Evolutionary conservation across 2,113 vertebrate genomes (phyloP).

Genomic region (Ornithorhynchus anatinus): DNA sequence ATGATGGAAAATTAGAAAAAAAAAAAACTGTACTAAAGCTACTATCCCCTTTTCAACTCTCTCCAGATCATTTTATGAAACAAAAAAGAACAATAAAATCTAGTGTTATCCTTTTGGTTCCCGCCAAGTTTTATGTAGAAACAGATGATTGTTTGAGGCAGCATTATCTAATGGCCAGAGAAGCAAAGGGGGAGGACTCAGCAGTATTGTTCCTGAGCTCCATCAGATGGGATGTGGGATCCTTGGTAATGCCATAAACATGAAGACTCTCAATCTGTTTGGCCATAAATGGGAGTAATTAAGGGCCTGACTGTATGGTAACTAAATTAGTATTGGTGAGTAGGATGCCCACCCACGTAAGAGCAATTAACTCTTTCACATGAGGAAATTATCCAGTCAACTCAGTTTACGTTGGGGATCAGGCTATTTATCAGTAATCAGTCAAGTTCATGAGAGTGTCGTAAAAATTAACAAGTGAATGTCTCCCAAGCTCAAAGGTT

Average conservation of each 20-base stretch:
- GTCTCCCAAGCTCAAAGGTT: no score
- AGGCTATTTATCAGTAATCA: rapidly evolving
- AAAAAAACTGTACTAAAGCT: neutral
- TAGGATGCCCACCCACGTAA: no score
- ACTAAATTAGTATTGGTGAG: no score
- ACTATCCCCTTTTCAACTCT: neutral
- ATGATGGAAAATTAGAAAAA: neutral
- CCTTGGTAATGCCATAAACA: rapidly evolving
- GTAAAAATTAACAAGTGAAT: neutral
- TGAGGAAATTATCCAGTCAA: no score
- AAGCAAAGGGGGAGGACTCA: no score
- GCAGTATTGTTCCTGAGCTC: no score
- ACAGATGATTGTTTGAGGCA: neutral
- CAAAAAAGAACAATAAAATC: neutral
- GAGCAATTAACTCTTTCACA: no score
- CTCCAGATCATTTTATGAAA: neutral
- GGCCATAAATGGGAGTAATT: rapidly evolving
- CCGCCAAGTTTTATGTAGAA: neutral
- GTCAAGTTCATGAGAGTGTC: neutral
- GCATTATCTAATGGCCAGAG: rapidly evolving
- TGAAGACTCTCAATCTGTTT: rapidly evolving
- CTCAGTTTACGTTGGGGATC: no score
- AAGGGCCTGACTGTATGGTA: rapidly evolving
- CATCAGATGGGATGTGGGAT: no score
- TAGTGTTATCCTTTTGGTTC: neutral